These are phyloP conservation scores for Zeuzera pyrina DNA, from an alignment of 2,888 invertebrate species.

Conservation along the genomic window DNA sequence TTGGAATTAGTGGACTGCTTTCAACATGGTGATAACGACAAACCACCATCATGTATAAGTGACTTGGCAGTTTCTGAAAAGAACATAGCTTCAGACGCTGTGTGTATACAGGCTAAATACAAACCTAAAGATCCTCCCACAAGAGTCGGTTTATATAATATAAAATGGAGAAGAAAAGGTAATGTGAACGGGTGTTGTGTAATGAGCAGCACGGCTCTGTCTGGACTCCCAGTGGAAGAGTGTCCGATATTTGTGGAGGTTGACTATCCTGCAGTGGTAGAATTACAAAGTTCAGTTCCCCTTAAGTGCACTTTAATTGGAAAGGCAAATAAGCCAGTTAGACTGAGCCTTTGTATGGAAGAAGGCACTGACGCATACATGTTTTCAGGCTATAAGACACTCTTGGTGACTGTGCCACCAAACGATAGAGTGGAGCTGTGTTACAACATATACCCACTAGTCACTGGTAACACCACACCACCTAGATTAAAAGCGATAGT, in stretches of 20 bases:
- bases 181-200: slow-evolving; percentile 39
- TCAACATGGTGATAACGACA: slow-evolving; percentile 36
- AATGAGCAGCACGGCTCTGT: slow-evolving; percentile 71
- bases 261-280: slow-evolving; percentile 81
- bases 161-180: slow-evolving; percentile 52
- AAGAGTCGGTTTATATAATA: slow-evolving; percentile 60
- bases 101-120: slow-evolving; percentile 51
- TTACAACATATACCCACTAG: slow-evolving; percentile 86
- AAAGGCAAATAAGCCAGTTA: slow-evolving; percentile 79
- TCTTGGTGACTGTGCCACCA: slow-evolving; percentile 74
- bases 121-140: slow-evolving; percentile 56
- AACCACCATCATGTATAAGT: slow-evolving; percentile 45
- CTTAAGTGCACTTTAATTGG: slow-evolving; percentile 81
- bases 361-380: slow-evolving; percentile 93
- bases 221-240: slow-evolving; percentile 73
- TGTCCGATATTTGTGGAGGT: slow-evolving; percentile 75
- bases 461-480: slow-evolving; percentile 81
- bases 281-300: slow-evolving; percentile 80
- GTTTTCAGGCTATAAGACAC: slow-evolving; percentile 95
- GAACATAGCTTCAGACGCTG: slow-evolving; percentile 55
- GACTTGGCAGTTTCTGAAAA: slow-evolving; percentile 53
- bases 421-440: slow-evolving; percentile 74
- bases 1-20: slow-evolving; percentile 74
- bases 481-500: slow-evolving; percentile 74
- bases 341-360: slow-evolving; percentile 81